These are phyloP conservation scores for Tridacna gigas DNA, from an alignment of 2,888 invertebrate genomes.

Conservation along the genomic window DNA sequence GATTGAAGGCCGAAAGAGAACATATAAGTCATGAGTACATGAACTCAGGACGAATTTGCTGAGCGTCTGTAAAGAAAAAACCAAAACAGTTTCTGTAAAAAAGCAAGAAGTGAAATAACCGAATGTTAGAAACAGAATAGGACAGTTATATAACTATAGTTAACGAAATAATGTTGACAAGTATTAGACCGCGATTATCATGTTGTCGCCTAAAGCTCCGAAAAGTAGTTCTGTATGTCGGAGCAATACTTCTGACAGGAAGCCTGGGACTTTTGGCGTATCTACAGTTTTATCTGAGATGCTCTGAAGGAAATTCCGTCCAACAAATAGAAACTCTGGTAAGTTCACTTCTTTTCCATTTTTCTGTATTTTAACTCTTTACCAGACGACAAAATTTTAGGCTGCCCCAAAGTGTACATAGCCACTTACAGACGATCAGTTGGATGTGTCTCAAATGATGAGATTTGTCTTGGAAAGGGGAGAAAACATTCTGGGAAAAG, in stretches of 20 bases:
- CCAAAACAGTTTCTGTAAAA: too few species aligned
- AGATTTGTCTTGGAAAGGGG: background rate
- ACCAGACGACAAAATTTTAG: too few species aligned
- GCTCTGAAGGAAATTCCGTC: background rate
- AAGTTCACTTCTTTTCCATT: background rate
- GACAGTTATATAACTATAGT: background rate
- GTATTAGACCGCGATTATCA: background rate
- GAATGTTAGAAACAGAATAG: background rate
- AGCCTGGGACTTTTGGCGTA: background rate
- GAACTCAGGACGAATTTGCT: too few species aligned
- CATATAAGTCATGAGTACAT: too few species aligned
- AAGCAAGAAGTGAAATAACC: too few species aligned
- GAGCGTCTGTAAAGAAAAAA: too few species aligned
- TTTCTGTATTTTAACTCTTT: background rate
- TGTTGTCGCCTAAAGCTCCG: background rate
- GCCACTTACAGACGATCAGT: too few species aligned
- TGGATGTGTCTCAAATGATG: too few species aligned
- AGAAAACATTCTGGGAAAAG: too few species aligned
- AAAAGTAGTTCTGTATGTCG: too few species aligned
- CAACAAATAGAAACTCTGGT: constrained; percentile 20
- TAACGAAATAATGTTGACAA: background rate
- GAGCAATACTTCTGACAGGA: background rate
- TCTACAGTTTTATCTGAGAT: constrained; percentile 10
- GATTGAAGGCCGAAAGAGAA: too few species aligned
- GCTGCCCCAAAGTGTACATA: too few species aligned